Conservation (phyloP, 2,888 invertebrate genomes). For the Ornithoptera priamus region DNA sequence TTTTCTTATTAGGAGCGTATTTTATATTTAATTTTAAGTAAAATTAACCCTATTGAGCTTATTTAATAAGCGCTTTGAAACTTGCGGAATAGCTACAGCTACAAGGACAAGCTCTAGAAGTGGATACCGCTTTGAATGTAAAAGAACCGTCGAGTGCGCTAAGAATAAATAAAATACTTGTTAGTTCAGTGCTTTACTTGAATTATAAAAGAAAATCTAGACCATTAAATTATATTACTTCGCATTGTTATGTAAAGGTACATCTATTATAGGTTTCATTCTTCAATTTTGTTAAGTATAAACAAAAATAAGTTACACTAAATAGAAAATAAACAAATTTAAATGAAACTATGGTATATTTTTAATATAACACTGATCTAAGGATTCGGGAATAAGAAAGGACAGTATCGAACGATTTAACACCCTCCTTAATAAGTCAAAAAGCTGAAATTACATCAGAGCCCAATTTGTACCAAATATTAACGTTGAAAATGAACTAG, state of each 20-base stretch:
- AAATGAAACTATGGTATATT: background rate
- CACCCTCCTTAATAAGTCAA: no score
- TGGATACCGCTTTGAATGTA: conserved; percentile 20
- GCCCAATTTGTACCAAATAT: no score
- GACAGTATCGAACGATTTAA: no score
- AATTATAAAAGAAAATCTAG: conserved; percentile 15
- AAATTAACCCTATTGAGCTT: conserved; percentile 25
- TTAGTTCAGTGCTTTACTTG: conserved; percentile 20
- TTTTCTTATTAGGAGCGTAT: background rate
- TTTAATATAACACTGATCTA: no score
- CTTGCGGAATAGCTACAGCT: conserved; percentile 22
- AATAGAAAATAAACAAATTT: background rate
- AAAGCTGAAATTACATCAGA: no score
- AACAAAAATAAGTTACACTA: background rate
- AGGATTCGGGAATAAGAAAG: no score
- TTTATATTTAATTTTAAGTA: conserved; percentile 11
- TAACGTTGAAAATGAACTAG: no score
- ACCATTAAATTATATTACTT: conserved; percentile 20
- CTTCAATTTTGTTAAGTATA: no score
- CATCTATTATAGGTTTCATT: background rate
- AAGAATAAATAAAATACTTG: conserved; percentile 29
- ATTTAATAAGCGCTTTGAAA: conserved; percentile 25
- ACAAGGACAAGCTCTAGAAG: conserved; percentile 22
- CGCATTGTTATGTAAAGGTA: conserved; percentile 1
- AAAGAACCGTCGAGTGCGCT: conserved; percentile 23